Percentiles rank a stretch among this genome's conserved stretches.
These are phyloP conservation scores for Cyclophora punctaria DNA, from an alignment of 2,888 invertebrate species.

Conservation along the genomic window DNA sequence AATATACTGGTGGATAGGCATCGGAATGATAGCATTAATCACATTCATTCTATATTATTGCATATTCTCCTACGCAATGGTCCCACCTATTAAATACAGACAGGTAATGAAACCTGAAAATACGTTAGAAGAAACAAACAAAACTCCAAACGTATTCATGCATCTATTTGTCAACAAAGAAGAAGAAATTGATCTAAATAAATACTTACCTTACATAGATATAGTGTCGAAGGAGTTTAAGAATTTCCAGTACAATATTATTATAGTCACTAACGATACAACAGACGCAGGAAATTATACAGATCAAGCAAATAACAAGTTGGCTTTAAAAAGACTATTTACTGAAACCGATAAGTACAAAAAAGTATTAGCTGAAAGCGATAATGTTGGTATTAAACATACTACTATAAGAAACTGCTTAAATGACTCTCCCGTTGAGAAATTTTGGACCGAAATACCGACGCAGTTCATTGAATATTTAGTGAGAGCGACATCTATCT, in stretches of 20 bases:
- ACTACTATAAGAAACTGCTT: constrained; percentile 40
- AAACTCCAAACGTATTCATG: constrained; percentile 39
- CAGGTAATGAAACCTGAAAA: not conserved
- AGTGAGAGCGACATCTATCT: constrained; percentile 48
- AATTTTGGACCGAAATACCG: constrained; percentile 46
- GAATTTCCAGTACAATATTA: constrained; percentile 42
- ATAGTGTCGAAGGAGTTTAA: constrained; percentile 40
- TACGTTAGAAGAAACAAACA: constrained; percentile 4
- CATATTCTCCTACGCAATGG: constrained; percentile 37
- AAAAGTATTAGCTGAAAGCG: constrained; percentile 14
- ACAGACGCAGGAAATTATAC: constrained; percentile 22
- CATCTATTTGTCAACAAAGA: constrained; percentile 42
- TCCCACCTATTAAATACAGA: constrained; percentile 26
- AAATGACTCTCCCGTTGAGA: constrained; percentile 47
- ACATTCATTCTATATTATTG: constrained; percentile 56
- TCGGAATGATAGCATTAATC: constrained; percentile 52
- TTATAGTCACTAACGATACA: constrained; percentile 49
- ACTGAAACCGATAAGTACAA: constrained; percentile 20
- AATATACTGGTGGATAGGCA: constrained; percentile 54
- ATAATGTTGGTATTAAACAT: constrained; percentile 38
- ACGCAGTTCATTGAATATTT: constrained; percentile 46
- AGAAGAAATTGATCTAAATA: constrained; percentile 34
- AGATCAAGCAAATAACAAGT: constrained; percentile 46
- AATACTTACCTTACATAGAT: constrained; percentile 46
- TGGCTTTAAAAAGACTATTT: constrained; percentile 51